These are phyloP conservation scores for Drosophila cardini DNA, from an alignment of 1,140 invertebrate species.

Conservation along the genomic window DNA sequence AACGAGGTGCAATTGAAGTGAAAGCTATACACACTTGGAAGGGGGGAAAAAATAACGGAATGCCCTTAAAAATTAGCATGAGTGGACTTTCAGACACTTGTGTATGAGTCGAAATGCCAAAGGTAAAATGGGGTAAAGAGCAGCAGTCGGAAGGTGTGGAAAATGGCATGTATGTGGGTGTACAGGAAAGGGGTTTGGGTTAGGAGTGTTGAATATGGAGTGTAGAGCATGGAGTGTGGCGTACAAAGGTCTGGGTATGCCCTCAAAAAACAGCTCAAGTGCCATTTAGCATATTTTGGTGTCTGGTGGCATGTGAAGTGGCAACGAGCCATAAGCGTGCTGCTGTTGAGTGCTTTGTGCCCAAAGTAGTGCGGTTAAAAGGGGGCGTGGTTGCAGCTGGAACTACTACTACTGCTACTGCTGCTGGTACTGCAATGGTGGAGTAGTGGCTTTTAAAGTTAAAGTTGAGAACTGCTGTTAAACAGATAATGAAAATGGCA, in stretches of 20 bases:
- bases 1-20: conserved; percentile 42
- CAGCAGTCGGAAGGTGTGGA: background rate
- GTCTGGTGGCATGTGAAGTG: conserved; percentile 44
- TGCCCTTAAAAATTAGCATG: conserved; percentile 71
- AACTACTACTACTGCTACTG: background rate
- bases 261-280: conserved; percentile 56
- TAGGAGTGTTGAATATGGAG: background rate
- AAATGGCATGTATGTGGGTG: too few species aligned
- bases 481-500: conserved; percentile 33
- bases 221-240: background rate
- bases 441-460: conserved; percentile 26
- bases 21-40: conserved; percentile 35
- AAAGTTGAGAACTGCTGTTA: conserved; percentile 43
- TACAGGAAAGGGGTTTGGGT: background rate
- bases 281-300: conserved; percentile 73
- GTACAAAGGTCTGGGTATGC: background rate
- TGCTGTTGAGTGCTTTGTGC: conserved; percentile 37
- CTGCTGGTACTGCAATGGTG: background rate
- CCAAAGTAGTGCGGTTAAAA: conserved; percentile 13
- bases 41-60: conserved; percentile 44
- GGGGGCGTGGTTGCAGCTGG: background rate
- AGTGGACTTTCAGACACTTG: conserved; percentile 64
- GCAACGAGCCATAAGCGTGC: conserved; percentile 8
- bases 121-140: conserved; percentile 36
- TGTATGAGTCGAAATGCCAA: conserved; percentile 50